Evolutionary conservation across 2,113 vertebrate genomes (phyloP), one percentile per base, ranked within the genome.

Genomic region (Pyxicephalus adspersus): DNA sequence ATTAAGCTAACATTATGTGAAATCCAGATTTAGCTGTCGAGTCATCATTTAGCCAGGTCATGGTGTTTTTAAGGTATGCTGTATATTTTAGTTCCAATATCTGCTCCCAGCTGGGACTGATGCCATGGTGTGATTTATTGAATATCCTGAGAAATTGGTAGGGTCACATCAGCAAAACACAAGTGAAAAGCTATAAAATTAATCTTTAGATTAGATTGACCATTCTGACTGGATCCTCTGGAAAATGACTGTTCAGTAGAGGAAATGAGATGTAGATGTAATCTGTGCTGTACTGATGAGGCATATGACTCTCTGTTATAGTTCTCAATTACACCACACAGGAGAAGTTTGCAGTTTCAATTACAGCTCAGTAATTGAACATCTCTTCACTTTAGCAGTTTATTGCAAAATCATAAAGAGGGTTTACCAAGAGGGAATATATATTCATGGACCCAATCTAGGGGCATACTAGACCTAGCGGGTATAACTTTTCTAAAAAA

Each of bases 361-460:
- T 77, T 77, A 77, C 23, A 54, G 45, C 63, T 77, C 76, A 25
- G 76, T 77, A 77, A 77, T 77, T 54, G 76, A 77, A 77, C 38
- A 77, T 65, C 55, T 67, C 76, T 66, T 66, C 76, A 23, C 45
- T 77, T 20, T 60, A 50, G 31, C 70, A 31, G 20, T 63, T 76
- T 25, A 16, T 11, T 65, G 61, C 45, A 23, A 66, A 66, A 31
- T 38, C 45, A 65, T 23, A 19, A 66, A 6, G 20, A 5, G 51
- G 20, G 38, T 34, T 51, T 51, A 8, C 67, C 17, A 25, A 3
- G 72, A 76, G 73, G 51, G 20, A 50, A 25, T n/a, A 28, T 16
- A n/a, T 64, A 8, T 19, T 66, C 17, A 34, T 19, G 18, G 28
- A 66, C 18, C 18, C 60, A 54, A 3, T 23, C n/a, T 50, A 61